phyloP scores from a whole-genome alignment of 2,113 vertebrate species.

The Bettongia penicillata region DNA sequence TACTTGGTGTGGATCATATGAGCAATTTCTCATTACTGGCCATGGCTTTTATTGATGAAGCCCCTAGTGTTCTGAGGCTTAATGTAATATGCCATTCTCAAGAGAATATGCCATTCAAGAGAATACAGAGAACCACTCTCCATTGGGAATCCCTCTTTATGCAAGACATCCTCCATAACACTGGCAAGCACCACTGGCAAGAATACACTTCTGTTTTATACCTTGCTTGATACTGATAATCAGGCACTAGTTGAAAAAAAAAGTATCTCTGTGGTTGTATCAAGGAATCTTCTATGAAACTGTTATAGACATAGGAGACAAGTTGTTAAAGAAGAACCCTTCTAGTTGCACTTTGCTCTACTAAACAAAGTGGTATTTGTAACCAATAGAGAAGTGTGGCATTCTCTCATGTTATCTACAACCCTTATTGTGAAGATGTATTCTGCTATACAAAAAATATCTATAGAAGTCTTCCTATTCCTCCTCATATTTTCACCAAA shows the following conservation, averaged over 20 bases:
- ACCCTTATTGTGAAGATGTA: background rate
- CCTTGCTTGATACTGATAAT: background rate
- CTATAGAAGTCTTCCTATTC: background rate
- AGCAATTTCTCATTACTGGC: background rate
- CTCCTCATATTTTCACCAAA: background rate
- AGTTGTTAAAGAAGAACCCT: background rate
- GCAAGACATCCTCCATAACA: background rate
- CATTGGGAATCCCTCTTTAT: background rate
- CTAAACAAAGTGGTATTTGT: background rate
- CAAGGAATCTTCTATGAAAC: background rate
- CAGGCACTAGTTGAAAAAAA: background rate
- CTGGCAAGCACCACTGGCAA: background rate
- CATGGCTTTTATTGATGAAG: background rate
- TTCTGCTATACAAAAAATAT: background rate
- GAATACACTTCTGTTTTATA: background rate
- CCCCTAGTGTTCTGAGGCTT: background rate
- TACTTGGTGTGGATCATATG: background rate
- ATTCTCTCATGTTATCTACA: background rate
- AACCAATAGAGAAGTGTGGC: background rate
- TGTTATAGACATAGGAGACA: background rate
- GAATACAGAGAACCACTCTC: background rate
- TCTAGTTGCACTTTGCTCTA: background rate
- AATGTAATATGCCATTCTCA: background rate
- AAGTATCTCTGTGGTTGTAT: background rate
- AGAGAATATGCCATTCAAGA: background rate